These are phyloP conservation scores for Campaea margaritaria DNA, from an alignment of 2,888 invertebrate species.

Conservation along the genomic window DNA sequence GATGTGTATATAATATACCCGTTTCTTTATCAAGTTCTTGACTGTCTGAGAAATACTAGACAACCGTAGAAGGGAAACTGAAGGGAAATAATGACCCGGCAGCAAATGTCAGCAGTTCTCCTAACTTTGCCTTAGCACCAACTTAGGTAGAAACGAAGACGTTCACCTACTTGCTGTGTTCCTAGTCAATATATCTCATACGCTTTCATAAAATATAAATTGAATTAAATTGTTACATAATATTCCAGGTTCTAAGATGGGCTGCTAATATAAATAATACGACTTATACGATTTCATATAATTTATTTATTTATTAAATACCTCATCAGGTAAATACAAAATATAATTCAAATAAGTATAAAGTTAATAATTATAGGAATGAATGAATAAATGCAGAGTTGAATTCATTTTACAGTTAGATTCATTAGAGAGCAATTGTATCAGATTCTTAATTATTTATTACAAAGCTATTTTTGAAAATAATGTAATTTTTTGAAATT, in stretches of 20 bases:
- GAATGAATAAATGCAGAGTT: constrained; percentile 68
- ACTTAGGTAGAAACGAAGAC: constrained; percentile 3
- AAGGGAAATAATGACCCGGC: too few relatives aligned
- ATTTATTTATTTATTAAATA: constrained; percentile 50
- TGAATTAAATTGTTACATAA: too few relatives aligned
- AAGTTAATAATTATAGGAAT: constrained; percentile 67
- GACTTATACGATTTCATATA: constrained; percentile 47
- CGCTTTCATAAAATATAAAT: too few relatives aligned
- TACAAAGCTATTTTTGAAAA: neutral
- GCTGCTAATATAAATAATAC: constrained; percentile 32
- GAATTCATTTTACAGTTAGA: constrained; percentile 40
- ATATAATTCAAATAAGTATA: constrained; percentile 47
- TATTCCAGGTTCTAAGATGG: neutral
- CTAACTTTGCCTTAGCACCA: constrained; percentile 9
- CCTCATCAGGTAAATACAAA: constrained; percentile 57
- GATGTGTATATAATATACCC: too few relatives aligned
- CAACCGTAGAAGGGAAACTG: too few relatives aligned
- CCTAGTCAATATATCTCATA: too few relatives aligned
- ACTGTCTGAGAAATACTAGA: too few relatives aligned
- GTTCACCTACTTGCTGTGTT: neutral
- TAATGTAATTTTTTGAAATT: neutral
- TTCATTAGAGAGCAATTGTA: constrained; percentile 31
- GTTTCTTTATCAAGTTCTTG: too few relatives aligned
- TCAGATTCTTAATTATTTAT: constrained; percentile 3
- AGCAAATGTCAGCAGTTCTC: constrained; percentile 10